phyloP scores from a whole-genome alignment of 2,797 vertebrate species.

The Taeniopygia guttata region DNA sequence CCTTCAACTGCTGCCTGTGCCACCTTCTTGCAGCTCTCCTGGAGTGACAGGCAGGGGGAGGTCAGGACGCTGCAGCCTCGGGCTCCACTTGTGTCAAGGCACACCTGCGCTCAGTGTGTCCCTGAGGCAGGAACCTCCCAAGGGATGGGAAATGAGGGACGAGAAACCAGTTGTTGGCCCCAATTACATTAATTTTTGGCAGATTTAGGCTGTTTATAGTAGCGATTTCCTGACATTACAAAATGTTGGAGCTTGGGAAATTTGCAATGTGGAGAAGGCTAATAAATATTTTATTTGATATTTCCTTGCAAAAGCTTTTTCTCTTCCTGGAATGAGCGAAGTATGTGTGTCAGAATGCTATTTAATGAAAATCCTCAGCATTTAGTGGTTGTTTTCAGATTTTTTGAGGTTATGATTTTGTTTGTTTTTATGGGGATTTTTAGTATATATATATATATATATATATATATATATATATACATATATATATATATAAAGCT shows the following conservation, averaged over 20 bases:
- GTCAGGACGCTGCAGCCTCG: not conserved
- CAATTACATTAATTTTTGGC: not conserved
- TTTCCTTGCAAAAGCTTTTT: not conserved
- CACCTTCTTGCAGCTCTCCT: accelerated
- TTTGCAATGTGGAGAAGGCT: not conserved
- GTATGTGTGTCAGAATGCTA: not conserved
- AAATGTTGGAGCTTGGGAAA: not conserved
- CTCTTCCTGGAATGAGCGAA: not conserved
- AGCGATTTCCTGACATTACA: constrained; percentile 22
- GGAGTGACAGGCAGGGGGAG: accelerated
- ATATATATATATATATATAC: too few relatives aligned
- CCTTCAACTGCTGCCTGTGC: accelerated
- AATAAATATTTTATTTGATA: constrained; percentile 17
- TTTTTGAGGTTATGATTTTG: not conserved
- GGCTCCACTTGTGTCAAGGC: not conserved
- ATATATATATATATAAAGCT: too few relatives aligned
- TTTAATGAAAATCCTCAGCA: not conserved
- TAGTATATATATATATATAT: not conserved
- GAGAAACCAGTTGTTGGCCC: not conserved
- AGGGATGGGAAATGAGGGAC: not conserved
- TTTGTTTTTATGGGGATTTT: not conserved
- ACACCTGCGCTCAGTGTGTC: not conserved
- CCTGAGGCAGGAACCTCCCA: not conserved
- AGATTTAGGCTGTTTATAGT: not conserved
- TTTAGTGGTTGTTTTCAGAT: not conserved